A percentile compares a stretch with the other conserved stretches of the same genome.
Conservation (phyloP, 2,113 vertebrate species). For the Polypterus senegalus region DNA sequence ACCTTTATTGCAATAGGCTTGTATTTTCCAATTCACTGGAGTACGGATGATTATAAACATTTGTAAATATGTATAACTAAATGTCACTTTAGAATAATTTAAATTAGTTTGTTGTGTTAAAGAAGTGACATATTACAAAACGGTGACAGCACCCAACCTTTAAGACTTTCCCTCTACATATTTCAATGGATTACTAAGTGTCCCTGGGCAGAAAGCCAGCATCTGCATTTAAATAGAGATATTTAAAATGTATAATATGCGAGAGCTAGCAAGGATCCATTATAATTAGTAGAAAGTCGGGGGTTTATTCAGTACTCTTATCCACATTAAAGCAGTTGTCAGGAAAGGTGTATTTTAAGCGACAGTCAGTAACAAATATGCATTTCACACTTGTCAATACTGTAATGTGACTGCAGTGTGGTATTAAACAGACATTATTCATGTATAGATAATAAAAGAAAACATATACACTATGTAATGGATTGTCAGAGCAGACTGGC, state of each 20-base stretch:
- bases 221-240: conserved; percentile 4
- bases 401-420: conserved; percentile 3
- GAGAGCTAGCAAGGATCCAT: conserved; percentile 43
- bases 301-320: conserved; percentile 7
- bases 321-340: conserved; percentile 12
- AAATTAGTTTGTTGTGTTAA: not conserved
- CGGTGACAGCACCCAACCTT: not conserved
- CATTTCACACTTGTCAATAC: conserved; percentile 15
- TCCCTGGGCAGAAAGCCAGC: conserved; percentile 1
- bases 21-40: no score
- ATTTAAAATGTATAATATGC: conserved; percentile 3
- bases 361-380: conserved; percentile 2
- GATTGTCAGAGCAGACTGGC: not conserved
- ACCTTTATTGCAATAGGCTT: no score
- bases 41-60: no score
- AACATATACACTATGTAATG: not conserved
- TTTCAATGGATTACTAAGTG: not conserved
- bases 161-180: not conserved
- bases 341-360: conserved; percentile 1
- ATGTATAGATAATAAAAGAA: not conserved
- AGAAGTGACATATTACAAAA: not conserved
- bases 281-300: conserved; percentile 22
- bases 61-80: not conserved
- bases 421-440: conserved; percentile 2
- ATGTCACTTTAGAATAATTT: not conserved